A percentile compares a stretch with the other conserved stretches of the same genome.
Evolutionary conservation across 2,113 vertebrate species (phyloP).

Genomic region (Mungos mungo): DNA sequence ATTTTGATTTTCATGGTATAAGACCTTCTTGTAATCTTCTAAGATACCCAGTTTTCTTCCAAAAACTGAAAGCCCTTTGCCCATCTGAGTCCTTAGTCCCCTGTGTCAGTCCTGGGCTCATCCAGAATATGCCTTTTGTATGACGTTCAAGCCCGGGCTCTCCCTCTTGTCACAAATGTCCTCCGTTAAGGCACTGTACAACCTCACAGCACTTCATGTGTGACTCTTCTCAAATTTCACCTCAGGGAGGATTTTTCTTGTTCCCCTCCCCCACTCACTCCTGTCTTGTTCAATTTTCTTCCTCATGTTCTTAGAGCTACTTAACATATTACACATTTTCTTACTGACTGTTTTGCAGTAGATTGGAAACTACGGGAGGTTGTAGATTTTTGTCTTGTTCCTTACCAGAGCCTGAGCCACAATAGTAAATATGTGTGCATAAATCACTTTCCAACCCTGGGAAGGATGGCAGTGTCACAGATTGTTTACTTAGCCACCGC

Average conservation of each 20-base stretch:
- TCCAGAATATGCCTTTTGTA: not conserved
- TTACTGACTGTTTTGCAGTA: not conserved
- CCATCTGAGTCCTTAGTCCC: not conserved
- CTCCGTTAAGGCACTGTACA: not conserved
- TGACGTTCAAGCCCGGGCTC: not conserved
- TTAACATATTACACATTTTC: not conserved
- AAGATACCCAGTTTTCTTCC: not conserved
- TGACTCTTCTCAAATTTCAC: not conserved
- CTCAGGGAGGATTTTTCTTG: not conserved
- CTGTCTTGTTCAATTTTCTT: not conserved
- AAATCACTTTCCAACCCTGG: not conserved
- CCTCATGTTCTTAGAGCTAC: not conserved
- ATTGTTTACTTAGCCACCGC: not conserved
- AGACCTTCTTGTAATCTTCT: not conserved
- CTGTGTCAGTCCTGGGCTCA: rapidly evolving
- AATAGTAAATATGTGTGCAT: not conserved
- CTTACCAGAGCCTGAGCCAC: not conserved
- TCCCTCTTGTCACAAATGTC: not conserved
- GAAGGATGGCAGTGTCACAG: not conserved
- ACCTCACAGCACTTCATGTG: not conserved
- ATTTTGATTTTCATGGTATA: not conserved
- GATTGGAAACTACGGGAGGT: constrained; percentile 30
- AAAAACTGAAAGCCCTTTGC: not conserved
- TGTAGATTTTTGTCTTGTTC: not conserved
- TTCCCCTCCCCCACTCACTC: not conserved